phyloP scores from a whole-genome alignment of 1,140 invertebrate genomes.

The Atopsyche davidsoni region DNA sequence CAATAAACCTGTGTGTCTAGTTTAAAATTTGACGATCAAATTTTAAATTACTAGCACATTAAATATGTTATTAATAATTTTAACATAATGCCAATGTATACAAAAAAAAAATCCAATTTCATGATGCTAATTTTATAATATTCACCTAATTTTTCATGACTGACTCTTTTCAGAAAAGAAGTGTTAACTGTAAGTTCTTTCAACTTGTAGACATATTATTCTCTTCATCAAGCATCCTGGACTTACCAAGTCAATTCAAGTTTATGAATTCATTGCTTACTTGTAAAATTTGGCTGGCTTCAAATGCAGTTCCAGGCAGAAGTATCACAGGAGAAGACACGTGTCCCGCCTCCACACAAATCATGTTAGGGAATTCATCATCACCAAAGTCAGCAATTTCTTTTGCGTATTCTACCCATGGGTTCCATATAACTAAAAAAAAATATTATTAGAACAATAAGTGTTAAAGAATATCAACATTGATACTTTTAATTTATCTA shows the following conservation, averaged over 20 bases:
- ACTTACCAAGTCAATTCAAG: not conserved
- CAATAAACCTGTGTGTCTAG: no score
- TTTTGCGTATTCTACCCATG: conserved; percentile 87
- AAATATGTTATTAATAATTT: no score
- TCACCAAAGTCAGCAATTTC: conserved; percentile 91
- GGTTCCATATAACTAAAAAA: conserved; percentile 86
- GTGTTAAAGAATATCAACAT: not conserved
- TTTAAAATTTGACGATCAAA: no score
- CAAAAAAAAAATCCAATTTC: no score
- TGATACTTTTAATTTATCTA: not conserved
- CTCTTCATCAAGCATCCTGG: not conserved
- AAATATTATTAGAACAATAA: conserved; percentile 5
- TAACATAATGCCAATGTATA: no score
- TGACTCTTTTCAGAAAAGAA: no score
- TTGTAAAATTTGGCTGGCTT: conserved; percentile 81
- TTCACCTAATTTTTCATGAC: no score
- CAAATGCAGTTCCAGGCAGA: conserved; percentile 79
- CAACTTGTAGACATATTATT: no score
- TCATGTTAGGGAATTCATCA: conserved; percentile 91
- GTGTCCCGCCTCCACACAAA: conserved; percentile 90
- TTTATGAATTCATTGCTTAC: conserved; percentile 37
- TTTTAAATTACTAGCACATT: no score
- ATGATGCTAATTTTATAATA: no score
- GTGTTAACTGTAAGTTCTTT: no score
- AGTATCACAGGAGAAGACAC: conserved; percentile 80